Conservation (phyloP, 1,140 invertebrate species). For the Helicorthomorpha holstii region DNA sequence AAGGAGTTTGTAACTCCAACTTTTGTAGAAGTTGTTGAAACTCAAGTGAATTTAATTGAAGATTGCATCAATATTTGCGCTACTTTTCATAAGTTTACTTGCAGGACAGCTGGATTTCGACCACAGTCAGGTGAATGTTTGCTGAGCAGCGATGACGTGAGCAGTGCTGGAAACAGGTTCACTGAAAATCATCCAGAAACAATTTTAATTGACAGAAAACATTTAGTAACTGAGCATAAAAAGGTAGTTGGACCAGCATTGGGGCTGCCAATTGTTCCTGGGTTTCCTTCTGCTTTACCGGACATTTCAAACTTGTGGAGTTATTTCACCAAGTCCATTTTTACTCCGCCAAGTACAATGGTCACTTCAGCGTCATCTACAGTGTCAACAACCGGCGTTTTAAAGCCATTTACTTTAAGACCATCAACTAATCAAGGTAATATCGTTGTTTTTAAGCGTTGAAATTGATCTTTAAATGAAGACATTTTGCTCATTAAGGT, state of each 20-base stretch:
- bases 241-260: too few species aligned
- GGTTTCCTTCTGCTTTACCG: too few species aligned
- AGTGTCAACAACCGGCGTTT: background rate
- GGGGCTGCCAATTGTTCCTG: too few species aligned
- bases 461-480: background rate
- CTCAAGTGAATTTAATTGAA: background rate
- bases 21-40: background rate
- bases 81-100: background rate
- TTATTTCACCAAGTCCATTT: too few species aligned
- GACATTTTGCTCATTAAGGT: background rate
- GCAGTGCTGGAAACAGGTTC: background rate
- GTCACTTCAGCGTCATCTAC: background rate
- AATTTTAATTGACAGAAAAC: background rate
- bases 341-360: too few species aligned
- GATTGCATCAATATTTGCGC: background rate
- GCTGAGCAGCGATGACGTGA: background rate
- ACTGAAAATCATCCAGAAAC: background rate
- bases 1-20: background rate
- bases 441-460: too few species aligned
- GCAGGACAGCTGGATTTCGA: background rate
- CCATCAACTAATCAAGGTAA: too few species aligned
- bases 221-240: too few species aligned
- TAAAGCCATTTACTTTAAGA: background rate
- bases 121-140: background rate
- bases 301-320: too few species aligned